Evolutionary conservation across 2,113 vertebrate species (phyloP), one percentile per base, ranked within the genome.

Genomic region (Ibidorhyncha struthersii): DNA sequence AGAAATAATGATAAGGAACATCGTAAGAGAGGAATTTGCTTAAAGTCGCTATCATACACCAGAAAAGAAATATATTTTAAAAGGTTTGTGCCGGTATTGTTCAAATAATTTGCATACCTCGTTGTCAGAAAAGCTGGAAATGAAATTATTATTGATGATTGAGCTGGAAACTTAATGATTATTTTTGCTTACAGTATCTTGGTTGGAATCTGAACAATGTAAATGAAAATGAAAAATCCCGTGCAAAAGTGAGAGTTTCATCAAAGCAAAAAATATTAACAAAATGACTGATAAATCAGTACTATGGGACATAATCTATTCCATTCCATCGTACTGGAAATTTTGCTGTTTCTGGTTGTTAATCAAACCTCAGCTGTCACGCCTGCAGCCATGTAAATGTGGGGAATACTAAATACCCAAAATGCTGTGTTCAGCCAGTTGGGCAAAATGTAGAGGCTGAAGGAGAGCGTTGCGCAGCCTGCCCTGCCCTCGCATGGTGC

Each of bases 51-150:
- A 19, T 45, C 17, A 20, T 21, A 20, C 8, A 66, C 10, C 15
- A 73, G 41, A 59, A 70, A 62, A n/a, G 4, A 38, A 86, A 58
- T 23, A 40, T 1, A 23, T 82, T 71, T 83, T 53, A 10, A 70
- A 83, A 84, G 26, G 8, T n/a, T 74, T 14, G 1, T 85, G 56
- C 21, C 22, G 0, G 0, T 67, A 30, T 25, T 70, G 34, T 69
- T 82, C 41, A 79, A 29, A 20, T 82, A 59, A 72, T 87, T 91
- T 87, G 9, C 38, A 65, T 36, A n/a, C 32, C 38, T 81, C 29
- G 32, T 63, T 95, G 65, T 30, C 30, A 89, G 77, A 47, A 93
- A 89, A 63, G 16, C 52, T 87, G 61, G 21, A 74, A 96, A 47
- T 1, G 0, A 67, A 78, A 81, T 61, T 53, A 63, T 76, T 86